phyloP scores from a whole-genome alignment of 2,797 vertebrate species.

The Danio jaintianensis region DNA sequence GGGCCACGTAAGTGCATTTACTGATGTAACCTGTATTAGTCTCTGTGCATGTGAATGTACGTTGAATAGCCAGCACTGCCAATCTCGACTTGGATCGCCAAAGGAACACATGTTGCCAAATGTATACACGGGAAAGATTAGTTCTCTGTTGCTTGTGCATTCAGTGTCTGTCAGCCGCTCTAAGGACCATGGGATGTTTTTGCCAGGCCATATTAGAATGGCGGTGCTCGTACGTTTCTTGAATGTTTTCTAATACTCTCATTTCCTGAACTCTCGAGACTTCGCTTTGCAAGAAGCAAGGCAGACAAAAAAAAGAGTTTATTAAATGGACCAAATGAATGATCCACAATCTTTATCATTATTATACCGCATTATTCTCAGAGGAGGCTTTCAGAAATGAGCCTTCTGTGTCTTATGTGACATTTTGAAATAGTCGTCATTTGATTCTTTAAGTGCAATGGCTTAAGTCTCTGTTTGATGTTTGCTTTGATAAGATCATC shows the following conservation, averaged over 20 bases:
- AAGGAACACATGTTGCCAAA: slow-evolving; percentile 68
- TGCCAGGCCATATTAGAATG: slow-evolving; percentile 43
- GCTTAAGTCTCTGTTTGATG: slow-evolving; percentile 18
- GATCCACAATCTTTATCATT: slow-evolving; percentile 17
- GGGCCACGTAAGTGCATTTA: slow-evolving; percentile 83
- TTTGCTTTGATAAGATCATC: slow-evolving; percentile 45
- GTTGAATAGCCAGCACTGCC: slow-evolving; percentile 74
- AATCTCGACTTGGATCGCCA: slow-evolving; percentile 66
- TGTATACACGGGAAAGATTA: slow-evolving; percentile 53
- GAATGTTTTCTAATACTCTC: slow-evolving; percentile 29
- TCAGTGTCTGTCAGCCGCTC: slow-evolving; percentile 28
- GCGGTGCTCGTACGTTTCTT: slow-evolving; percentile 60
- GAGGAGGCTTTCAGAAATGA: slow-evolving; percentile 27
- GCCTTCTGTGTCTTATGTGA: slow-evolving; percentile 25
- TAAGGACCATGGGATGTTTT: neutral
- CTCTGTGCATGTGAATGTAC: slow-evolving; percentile 77
- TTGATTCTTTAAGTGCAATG: neutral
- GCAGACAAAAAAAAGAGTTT: slow-evolving; percentile 69
- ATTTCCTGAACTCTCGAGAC: slow-evolving; percentile 58
- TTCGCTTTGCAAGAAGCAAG: slow-evolving; percentile 60
- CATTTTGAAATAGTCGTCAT: slow-evolving; percentile 25
- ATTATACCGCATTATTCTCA: neutral
- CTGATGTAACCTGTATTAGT: slow-evolving; percentile 72
- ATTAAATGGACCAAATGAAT: slow-evolving; percentile 53
- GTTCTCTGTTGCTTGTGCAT: slow-evolving; percentile 57